Percentiles rank a stretch among this genome's conserved stretches.
These are phyloP conservation scores for Tachysurus vachellii DNA, from an alignment of 2,113 vertebrate species.

Conservation along the genomic window DNA sequence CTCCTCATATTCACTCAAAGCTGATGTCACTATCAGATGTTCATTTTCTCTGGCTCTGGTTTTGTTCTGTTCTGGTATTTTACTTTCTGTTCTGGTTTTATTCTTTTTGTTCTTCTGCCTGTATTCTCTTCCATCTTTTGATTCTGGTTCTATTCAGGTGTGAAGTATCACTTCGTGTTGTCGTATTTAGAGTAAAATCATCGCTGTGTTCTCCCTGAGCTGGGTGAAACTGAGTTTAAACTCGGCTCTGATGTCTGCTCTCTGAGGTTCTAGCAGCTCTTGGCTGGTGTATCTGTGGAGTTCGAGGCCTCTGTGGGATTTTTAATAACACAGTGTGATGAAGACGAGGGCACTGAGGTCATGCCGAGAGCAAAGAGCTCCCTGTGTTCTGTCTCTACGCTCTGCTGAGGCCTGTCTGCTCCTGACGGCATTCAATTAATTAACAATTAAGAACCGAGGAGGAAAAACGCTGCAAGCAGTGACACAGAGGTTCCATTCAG, in stretches of 20 bases:
- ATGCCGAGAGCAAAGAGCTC: constrained; percentile 38
- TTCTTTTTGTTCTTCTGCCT: neutral
- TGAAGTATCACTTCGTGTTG: neutral
- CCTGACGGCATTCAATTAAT: constrained; percentile 80
- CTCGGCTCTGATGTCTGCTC: neutral
- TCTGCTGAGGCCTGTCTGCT: constrained; percentile 75
- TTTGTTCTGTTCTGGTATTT: neutral
- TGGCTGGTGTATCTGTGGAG: neutral
- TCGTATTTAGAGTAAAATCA: neutral
- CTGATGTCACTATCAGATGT: neutral
- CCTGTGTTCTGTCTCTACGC: constrained; percentile 71
- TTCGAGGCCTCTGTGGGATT: constrained; percentile 64
- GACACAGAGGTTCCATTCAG: constrained; percentile 78
- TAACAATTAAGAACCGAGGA: constrained; percentile 75
- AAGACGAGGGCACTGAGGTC: constrained; percentile 46
- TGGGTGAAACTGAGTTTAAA: neutral
- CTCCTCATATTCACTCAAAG: neutral
- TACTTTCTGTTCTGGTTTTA: neutral
- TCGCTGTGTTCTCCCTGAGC: neutral
- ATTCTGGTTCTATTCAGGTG: neutral
- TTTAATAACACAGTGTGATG: constrained; percentile 66
- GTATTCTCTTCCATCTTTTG: neutral
- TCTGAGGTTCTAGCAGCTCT: neutral
- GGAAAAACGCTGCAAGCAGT: constrained; percentile 70
- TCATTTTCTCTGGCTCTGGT: neutral